Conservation (phyloP, 2,888 invertebrate species). For the Acanthosepion pharaonis region DNA sequence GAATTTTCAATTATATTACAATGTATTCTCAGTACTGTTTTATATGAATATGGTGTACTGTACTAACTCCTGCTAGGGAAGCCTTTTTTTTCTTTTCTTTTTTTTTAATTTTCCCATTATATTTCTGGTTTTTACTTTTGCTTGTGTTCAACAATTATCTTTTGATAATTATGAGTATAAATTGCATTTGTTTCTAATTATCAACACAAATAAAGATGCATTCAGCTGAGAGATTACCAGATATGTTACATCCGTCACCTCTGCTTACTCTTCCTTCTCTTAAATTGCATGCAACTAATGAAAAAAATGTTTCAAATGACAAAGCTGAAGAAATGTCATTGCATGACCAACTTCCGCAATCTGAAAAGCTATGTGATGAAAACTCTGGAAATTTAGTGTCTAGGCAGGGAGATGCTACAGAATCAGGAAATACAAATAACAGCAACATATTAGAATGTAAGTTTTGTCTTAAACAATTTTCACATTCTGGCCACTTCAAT, state of each 20-base stretch:
- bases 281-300: neutral
- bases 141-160: neutral
- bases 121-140: neutral
- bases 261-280: neutral
- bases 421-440: neutral
- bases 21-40: neutral
- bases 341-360: neutral
- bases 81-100: neutral
- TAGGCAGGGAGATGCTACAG: neutral
- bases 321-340: neutral
- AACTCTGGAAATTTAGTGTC: neutral
- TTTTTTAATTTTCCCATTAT: neutral
- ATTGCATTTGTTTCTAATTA: neutral
- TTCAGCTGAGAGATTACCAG: conserved; percentile 8
- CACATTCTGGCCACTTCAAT: conserved; percentile 44
- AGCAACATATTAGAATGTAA: conserved; percentile 38
- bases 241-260: neutral
- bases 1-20: neutral
- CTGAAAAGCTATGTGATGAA: neutral
- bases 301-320: neutral
- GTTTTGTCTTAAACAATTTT: conserved; percentile 33
- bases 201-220: neutral
- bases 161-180: neutral
- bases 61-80: neutral
- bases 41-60: neutral